Evolutionary conservation across 2,888 invertebrate species (phyloP).

Genomic region (Ophion ventricosus): DNA sequence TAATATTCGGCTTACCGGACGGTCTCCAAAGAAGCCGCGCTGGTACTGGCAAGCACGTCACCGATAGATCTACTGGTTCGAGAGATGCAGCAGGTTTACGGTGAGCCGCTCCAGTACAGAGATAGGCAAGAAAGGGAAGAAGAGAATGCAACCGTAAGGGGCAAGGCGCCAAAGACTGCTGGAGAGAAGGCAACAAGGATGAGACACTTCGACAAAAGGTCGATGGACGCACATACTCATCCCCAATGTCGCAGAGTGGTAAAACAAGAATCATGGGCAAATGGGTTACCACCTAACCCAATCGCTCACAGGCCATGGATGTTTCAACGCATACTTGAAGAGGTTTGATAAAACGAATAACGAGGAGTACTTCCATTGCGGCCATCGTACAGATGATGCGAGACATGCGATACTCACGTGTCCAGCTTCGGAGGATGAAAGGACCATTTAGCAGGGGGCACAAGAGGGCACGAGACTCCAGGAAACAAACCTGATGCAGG

Average conservation of each 20-base stretch:
- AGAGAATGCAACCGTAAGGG: neutral
- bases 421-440: conserved; percentile 22
- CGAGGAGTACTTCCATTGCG: conserved; percentile 70
- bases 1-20: conserved; percentile 50
- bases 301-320: conserved; percentile 69
- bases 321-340: conserved; percentile 66
- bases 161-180: conserved; percentile 10
- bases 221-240: conserved; percentile 51
- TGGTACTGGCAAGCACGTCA: conserved; percentile 32
- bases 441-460: neutral
- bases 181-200: neutral
- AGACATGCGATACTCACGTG: conserved; percentile 38
- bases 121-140: neutral
- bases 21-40: conserved; percentile 38
- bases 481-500: conserved; percentile 10
- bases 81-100: conserved; percentile 39
- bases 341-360: conserved; percentile 67
- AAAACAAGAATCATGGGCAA: conserved; percentile 39
- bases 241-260: conserved; percentile 46
- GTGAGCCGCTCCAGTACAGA: neutral
- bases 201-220: conserved; percentile 19
- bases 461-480: conserved; percentile 13
- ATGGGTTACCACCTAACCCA: conserved; percentile 65
- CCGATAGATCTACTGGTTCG: conserved; percentile 35
- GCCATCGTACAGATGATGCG: conserved; percentile 27